Evolutionary conservation across 35 echinoderm and acorn worm genomes (phyloP), one percentile per base, ranked within the genome.

Genomic region (Nesometra sesokonis): DNA sequence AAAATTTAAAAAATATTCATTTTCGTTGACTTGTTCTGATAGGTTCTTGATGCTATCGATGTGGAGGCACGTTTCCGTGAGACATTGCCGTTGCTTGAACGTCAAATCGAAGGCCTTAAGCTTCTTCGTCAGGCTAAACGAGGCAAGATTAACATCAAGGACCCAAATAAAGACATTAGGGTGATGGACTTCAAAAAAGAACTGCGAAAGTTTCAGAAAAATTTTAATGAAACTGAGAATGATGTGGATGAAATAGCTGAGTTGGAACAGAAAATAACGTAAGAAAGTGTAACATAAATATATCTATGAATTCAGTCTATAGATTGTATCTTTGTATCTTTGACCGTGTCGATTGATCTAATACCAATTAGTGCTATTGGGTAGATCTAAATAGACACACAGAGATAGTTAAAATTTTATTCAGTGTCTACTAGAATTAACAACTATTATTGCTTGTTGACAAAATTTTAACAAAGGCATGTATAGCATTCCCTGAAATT

Each of bases 21-120:
- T 43, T 7, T 15, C 38, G 38, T 43, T 43, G 38, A 43, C 35
- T 7, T 30, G 37, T 34, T 87, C n/a, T 36, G 29, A 0, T 77
- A 99, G 96, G 90, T 99, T 0, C 82, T 99, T 30, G 96, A 99
- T 90, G 92, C 96, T 0, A 82, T 99, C 29, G 93, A 99, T 57
- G 81, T 99, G 21, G 90, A 90, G 67, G 88, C 89, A 33, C 89
- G 96, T 17, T 91, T 99, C 78, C 83, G 92, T 90, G 92, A 92
- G 82, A 93, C 90, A 19, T 86, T 99, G 30, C 95, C 95, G 0
- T 86, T 98, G 13, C 88, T 99, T 0, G 37, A 85, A 4, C 84
- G 92, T 33, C 92, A 94, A 39, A 84, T 99, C 0, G 93, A 94
- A 33, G 96, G 92, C 1, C 85, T 99, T 0, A 85, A 88, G 31